phyloP scores from a whole-genome alignment of 2,888 invertebrate genomes.

The Bellardia bayeri region DNA sequence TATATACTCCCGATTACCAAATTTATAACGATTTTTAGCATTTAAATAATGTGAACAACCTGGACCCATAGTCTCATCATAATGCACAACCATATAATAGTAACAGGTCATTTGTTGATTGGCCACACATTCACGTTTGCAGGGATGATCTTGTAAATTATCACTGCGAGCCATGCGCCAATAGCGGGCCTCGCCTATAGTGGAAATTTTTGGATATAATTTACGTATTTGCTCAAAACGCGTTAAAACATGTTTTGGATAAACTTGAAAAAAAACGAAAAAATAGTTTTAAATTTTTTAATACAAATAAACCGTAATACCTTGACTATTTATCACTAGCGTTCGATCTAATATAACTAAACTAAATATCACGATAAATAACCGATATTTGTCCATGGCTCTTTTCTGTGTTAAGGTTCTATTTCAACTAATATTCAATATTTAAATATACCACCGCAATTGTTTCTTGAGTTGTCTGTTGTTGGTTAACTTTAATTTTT shows the following conservation, averaged over 20 bases:
- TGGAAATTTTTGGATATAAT: slow-evolving; percentile 77
- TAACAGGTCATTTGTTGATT: slow-evolving; percentile 81
- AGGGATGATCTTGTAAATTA: slow-evolving; percentile 78
- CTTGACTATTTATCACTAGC: slow-evolving; percentile 61
- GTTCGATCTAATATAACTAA: slow-evolving; percentile 37
- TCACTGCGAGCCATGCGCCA: slow-evolving; percentile 78
- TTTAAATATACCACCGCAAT: slow-evolving; percentile 19
- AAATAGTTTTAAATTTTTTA: slow-evolving; percentile 3
- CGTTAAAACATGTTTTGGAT: slow-evolving; percentile 36
- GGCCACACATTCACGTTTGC: slow-evolving; percentile 78
- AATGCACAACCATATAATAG: slow-evolving; percentile 81
- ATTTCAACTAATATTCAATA: slow-evolving; percentile 48
- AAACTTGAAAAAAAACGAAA: slow-evolving; percentile 18
- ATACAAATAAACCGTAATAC: slow-evolving; percentile 39
- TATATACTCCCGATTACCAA: slow-evolving; percentile 77
- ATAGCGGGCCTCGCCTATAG: slow-evolving; percentile 75
- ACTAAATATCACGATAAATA: slow-evolving; percentile 20
- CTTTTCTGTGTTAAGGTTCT: slow-evolving; percentile 13
- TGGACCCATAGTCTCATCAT: slow-evolving; percentile 81
- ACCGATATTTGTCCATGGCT: slow-evolving; percentile 50
- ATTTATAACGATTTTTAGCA: slow-evolving; percentile 77
- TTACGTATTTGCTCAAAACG: slow-evolving; percentile 77
- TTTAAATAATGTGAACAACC: slow-evolving; percentile 79
- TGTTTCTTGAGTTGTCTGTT: slow-evolving; percentile 8
- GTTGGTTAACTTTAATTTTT: slow-evolving; percentile 11